A percentile compares a stretch with the other conserved stretches of the same genome.
phyloP scores from a whole-genome alignment of 2,888 invertebrate species.

The Pseudolycoriella hygida region DNA sequence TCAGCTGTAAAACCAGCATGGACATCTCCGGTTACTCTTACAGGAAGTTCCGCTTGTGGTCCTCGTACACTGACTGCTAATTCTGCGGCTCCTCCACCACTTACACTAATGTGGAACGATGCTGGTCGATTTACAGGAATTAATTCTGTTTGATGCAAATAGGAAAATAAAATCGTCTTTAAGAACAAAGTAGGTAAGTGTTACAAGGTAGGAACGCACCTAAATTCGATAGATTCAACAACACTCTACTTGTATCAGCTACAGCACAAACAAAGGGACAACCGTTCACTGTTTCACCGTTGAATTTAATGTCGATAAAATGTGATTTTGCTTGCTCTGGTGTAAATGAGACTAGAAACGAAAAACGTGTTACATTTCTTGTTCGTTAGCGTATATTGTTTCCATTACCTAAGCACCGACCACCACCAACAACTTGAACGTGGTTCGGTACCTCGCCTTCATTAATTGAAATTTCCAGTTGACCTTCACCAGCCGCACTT shows the following conservation, averaged over 20 bases:
- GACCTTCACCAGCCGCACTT: slow-evolving; percentile 95
- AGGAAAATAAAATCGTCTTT: neutral
- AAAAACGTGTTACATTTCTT: too few relatives aligned
- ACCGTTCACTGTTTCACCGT: slow-evolving; percentile 80
- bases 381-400: too few relatives aligned
- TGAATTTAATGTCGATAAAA: slow-evolving; percentile 89
- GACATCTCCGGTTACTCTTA: slow-evolving; percentile 75
- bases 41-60: slow-evolving; percentile 72
- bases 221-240: slow-evolving; percentile 51
- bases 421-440: slow-evolving; percentile 90
- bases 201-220: slow-evolving; percentile 4
- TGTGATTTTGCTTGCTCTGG: slow-evolving; percentile 84
- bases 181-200: neutral
- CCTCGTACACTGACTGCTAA: slow-evolving; percentile 77
- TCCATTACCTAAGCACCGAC: slow-evolving; percentile 48
- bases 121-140: slow-evolving; percentile 70
- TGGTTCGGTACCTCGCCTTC: slow-evolving; percentile 98
- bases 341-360: slow-evolving; percentile 59
- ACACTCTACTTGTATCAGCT: slow-evolving; percentile 59
- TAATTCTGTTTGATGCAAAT: slow-evolving; percentile 36
- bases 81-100: slow-evolving; percentile 55
- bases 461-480: slow-evolving; percentile 97
- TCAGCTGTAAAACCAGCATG: slow-evolving; percentile 77
- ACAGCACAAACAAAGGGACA: slow-evolving; percentile 82
- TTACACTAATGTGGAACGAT: slow-evolving; percentile 61